Evolutionary conservation across 2,797 vertebrate genomes (phyloP).

Genomic region (Scomberomorus guttatus): DNA sequence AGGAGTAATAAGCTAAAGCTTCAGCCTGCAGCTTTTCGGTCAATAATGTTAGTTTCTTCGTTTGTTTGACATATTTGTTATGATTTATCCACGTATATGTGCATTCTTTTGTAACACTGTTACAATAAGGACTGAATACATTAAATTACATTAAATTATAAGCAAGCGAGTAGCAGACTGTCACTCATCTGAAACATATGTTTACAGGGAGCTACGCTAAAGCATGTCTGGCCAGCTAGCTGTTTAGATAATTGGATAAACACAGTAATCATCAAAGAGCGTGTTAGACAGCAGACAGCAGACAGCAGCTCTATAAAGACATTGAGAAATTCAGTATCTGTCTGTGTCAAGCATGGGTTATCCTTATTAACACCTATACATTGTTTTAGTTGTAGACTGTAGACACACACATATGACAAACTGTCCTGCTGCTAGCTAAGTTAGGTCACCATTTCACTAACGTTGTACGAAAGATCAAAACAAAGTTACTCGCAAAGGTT

Average conservation of each 20-base stretch:
- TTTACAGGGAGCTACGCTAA: constrained; percentile 1
- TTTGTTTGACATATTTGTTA: too few relatives aligned
- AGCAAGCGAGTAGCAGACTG: neutral
- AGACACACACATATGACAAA: neutral
- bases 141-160: neutral
- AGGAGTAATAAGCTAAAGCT: too few relatives aligned
- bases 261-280: constrained; percentile 20
- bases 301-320: neutral
- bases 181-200: neutral
- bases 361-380: neutral
- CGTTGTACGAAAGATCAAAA: constrained; percentile 19
- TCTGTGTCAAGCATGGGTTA: rapidly evolving
- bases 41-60: too few relatives aligned
- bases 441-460: neutral
- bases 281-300: constrained; percentile 19
- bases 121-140: neutral
- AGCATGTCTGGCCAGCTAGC: neutral
- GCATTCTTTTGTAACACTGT: too few relatives aligned
- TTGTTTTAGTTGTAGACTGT: neutral
- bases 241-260: constrained; percentile 51
- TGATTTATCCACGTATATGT: too few relatives aligned
- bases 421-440: constrained; percentile 18
- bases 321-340: neutral
- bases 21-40: too few relatives aligned
- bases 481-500: constrained; percentile 23